Conservation (phyloP, 1,140 invertebrate species). For the Gyrodactylus bullatarudis region DNA sequence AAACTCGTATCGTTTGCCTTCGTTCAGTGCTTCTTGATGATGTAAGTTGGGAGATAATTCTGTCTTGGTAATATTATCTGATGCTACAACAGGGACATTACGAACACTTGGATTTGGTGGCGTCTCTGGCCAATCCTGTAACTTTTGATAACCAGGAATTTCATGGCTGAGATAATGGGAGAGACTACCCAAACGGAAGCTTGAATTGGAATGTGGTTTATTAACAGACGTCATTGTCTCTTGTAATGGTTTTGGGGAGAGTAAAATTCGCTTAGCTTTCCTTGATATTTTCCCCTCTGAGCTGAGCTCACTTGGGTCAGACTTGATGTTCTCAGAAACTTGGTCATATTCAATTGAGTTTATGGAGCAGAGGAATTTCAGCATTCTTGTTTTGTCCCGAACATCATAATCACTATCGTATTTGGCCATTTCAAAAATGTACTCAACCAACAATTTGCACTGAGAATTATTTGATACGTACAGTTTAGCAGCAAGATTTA, state of each 20-base stretch:
- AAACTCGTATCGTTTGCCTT: too few species aligned
- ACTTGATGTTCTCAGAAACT: background rate
- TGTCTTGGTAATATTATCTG: too few species aligned
- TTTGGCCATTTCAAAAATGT: constrained; percentile 71
- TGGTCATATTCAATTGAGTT: background rate
- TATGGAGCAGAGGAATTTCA: constrained; percentile 31
- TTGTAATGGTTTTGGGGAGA: constrained; percentile 59
- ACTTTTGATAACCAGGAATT: constrained; percentile 46
- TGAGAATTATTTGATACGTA: constrained; percentile 53
- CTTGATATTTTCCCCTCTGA: constrained; percentile 24
- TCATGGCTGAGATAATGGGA: constrained; percentile 62
- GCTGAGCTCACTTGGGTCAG: constrained; percentile 2
- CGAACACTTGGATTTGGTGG: constrained; percentile 28
- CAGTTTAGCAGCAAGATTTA: constrained; percentile 73
- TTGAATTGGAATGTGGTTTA: constrained; percentile 21
- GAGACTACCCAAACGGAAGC: constrained; percentile 58
- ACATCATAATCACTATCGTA: constrained; percentile 96
- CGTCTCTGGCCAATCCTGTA: constrained; percentile 44
- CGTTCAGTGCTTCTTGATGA: too few species aligned
- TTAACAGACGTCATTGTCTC: constrained; percentile 33
- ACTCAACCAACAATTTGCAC: constrained; percentile 51
- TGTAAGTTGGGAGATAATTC: too few species aligned
- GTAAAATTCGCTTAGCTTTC: constrained; percentile 46
- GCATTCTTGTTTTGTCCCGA: constrained; percentile 52
- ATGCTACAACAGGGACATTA: background rate